phyloP scores from a whole-genome alignment of 2,113 vertebrate species.

The Leiothrix lutea region DNA sequence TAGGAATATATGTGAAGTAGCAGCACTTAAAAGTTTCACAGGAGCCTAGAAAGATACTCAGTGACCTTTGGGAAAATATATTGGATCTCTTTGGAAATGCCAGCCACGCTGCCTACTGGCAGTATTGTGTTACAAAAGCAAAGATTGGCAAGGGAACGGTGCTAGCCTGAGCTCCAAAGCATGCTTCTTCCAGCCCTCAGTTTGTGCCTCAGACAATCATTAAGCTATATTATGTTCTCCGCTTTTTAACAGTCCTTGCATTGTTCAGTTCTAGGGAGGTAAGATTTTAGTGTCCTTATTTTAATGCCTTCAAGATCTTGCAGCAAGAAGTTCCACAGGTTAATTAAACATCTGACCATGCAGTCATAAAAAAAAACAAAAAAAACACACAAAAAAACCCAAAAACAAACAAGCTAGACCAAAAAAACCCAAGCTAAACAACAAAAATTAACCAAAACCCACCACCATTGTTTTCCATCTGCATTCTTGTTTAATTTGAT shows the following conservation, averaged over 20 bases:
- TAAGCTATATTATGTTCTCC: neutral
- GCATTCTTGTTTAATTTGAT: neutral
- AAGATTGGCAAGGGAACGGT: neutral
- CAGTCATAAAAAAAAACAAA: accelerated
- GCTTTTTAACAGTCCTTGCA: neutral
- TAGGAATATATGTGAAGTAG: neutral
- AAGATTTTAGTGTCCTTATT: neutral
- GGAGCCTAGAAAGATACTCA: neutral
- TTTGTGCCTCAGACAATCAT: neutral
- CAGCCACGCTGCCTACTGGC: neutral
- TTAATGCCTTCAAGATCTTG: neutral
- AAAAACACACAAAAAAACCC: too few relatives aligned
- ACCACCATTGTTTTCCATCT: neutral
- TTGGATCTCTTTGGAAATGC: neutral
- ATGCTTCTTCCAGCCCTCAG: neutral
- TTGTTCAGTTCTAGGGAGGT: neutral
- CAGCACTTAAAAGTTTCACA: neutral
- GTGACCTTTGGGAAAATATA: neutral
- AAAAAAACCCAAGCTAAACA: neutral
- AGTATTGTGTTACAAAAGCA: neutral
- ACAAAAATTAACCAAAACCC: neutral
- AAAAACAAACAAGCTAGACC: too few relatives aligned
- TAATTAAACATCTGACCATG: neutral
- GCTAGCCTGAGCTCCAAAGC: neutral
- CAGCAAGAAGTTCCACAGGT: neutral